phyloP scores from a whole-genome alignment of 2,113 vertebrate species.

The Microtus richardsoni region DNA sequence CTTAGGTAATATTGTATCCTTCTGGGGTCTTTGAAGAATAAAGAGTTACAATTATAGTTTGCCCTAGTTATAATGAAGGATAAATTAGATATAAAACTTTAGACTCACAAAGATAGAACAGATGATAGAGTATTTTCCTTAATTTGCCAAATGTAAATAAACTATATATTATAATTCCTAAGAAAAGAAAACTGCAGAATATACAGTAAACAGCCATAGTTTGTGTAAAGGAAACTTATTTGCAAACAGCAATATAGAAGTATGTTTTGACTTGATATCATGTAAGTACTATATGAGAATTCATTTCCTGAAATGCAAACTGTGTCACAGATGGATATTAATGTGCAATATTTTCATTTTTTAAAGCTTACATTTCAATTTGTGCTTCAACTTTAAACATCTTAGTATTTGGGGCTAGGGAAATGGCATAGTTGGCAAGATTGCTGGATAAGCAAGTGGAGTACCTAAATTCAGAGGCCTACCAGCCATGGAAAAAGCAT shows the following conservation, averaged over 20 bases:
- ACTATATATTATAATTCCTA: too few relatives aligned
- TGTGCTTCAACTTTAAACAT: slow-evolving; percentile 14
- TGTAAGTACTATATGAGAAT: not conserved
- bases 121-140: too few relatives aligned
- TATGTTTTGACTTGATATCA: not conserved
- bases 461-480: not conserved
- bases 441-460: not conserved
- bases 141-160: too few relatives aligned
- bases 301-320: slow-evolving; percentile 35
- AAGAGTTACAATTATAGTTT: too few relatives aligned
- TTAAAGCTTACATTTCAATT: not conserved
- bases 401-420: not conserved
- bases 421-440: not conserved
- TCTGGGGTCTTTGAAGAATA: too few relatives aligned
- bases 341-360: not conserved
- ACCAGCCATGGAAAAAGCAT: not conserved
- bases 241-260: not conserved
- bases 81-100: too few relatives aligned
- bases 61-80: too few relatives aligned
- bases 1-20: too few relatives aligned
- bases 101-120: too few relatives aligned
- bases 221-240: not conserved
- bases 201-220: not conserved
- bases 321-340: not conserved
- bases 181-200: not conserved